Evolutionary conservation across 2,113 vertebrate species (phyloP), one percentile per base, ranked within the genome.

Genomic region (Cinclus cinclus): DNA sequence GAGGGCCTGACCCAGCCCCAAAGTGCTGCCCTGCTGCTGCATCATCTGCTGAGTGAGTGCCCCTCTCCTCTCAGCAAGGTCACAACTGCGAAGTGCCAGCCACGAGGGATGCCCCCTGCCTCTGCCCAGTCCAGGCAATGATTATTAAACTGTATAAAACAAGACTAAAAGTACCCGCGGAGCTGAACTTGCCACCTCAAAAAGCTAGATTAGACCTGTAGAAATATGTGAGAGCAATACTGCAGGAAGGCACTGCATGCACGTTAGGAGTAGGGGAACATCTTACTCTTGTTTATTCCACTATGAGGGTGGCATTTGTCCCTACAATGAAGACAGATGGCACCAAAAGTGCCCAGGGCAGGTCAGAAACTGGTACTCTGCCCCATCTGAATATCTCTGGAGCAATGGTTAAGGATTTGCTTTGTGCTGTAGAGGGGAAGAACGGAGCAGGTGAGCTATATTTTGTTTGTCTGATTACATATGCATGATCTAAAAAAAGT

Each of bases 401-500:
- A 80, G 41, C 79, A 27, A 25, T 62, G 69, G 59, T 30, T 76
- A 46, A 50, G 56, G 60, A 52, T 55, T 39, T 77, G 60, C 2
- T 59, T 63, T 74, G 64, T 42, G 56, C 86, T 89, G 60, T 50
- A 13, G 52, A 94, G 59, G 37, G 79, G 74, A 82, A 76, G 87
- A 96, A 68, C 13, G 14, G 89, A 86, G 78, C 80, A 96, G 89
- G 86, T 86, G 83, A 96, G 83, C 92, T 94, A 15, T 89, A 82
- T 78, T 93, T 95, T 95, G 85, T 95, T 95, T 95, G 52, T 90
- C 60, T 96, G 80, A 82, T 82, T 95, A 56, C 74, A 89, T 95
- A 94, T 69, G 92, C 63, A 74, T 84, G 93, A 82, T 94, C 92
- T 96, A 90, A 92, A 95, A 94, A 89, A 90, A 95, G 93, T 79